Evolutionary conservation across 2,797 vertebrate species (phyloP), one percentile per base, ranked within the genome.

Genomic region (Glyptemys insculpta): DNA sequence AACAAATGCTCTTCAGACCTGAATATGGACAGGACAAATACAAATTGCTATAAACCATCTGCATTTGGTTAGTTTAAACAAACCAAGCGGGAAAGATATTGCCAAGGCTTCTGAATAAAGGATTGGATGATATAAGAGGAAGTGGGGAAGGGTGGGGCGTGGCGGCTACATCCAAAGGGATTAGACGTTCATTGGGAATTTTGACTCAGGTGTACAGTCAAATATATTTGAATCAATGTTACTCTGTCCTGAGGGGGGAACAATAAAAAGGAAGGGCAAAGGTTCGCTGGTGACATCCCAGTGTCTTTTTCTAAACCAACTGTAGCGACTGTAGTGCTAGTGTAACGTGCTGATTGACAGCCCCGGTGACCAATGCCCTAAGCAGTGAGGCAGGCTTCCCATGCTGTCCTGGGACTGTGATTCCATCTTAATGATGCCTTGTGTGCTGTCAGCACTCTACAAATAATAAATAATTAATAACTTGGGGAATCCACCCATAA

Each of bases 11-110:
- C n/a, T 91, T 74, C 85, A 91, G 89, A 53, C 76, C 31, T 56
- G 65, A 91, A 87, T n/a, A 44, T 78, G 85, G 83, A 81, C 41
- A 31, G 14, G 12, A 49, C n/a, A 87, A 94, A 91, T 68, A 91
- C 34, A 12, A n/a, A 54, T 54, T 54, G 23, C 54, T 25, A 54
- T 54, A 25, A 59, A 19, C 79, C 82, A 65, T 31, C 52, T 50
- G 29, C 87, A 74, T 65, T 74, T 8, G 74, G 74, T 27, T 78
- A 47, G 29, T 49, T 78, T 78, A 78, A 49, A 65, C 53, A 29
- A 21, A 56, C 74, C 44, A 92, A 81, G 78, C 37, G 79, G 56
- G 72, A 80, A 11, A 27, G 29, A 18, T 27, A 4, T 81, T 85
- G 47, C 80, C 65, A 87, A 79, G 81, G 34, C n/a, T 87, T 65